These are phyloP conservation scores for Rhopalosiphum padi DNA, from an alignment of 1,140 invertebrate species.

Conservation along the genomic window DNA sequence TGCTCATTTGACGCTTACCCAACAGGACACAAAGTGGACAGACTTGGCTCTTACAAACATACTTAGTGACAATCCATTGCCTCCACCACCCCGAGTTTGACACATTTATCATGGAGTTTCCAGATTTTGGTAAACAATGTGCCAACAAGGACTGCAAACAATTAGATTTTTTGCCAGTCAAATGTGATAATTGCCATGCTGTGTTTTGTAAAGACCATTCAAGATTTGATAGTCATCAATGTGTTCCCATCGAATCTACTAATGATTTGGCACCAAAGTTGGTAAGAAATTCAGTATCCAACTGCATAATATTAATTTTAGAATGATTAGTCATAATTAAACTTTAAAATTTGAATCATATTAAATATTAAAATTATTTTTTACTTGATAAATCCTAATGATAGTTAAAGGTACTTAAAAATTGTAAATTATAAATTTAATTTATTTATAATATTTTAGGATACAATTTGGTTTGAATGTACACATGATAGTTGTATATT, in stretches of 20 bases:
- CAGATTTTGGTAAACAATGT: conserved; percentile 63
- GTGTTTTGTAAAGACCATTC: conserved; percentile 66
- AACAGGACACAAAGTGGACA: conserved; percentile 90
- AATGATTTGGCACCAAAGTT: not conserved
- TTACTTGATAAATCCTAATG: not conserved
- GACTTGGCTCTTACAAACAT: conserved; percentile 74
- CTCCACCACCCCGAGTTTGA: conserved; percentile 30
- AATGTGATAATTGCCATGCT: conserved; percentile 63
- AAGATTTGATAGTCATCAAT: conserved; percentile 62
- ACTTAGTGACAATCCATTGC: conserved; percentile 44
- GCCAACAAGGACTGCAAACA: conserved; percentile 63
- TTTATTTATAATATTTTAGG: conserved; percentile 17
- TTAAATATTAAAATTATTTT: too few relatives aligned
- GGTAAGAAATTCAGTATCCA: conserved; percentile 5
- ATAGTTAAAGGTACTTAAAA: not conserved
- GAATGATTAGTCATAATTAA: not conserved
- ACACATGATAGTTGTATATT: not conserved
- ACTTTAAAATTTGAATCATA: not conserved
- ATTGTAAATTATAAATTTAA: too few relatives aligned
- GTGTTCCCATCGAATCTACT: conserved; percentile 59
- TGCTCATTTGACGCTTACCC: conserved; percentile 85
- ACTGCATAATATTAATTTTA: not conserved
- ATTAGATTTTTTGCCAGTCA: conserved; percentile 66
- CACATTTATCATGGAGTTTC: conserved; percentile 63
- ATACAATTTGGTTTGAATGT: conserved; percentile 34